Base-by-base conservation (phyloP, 2,888 invertebrate species). In the Venusia cambrica region DNA sequence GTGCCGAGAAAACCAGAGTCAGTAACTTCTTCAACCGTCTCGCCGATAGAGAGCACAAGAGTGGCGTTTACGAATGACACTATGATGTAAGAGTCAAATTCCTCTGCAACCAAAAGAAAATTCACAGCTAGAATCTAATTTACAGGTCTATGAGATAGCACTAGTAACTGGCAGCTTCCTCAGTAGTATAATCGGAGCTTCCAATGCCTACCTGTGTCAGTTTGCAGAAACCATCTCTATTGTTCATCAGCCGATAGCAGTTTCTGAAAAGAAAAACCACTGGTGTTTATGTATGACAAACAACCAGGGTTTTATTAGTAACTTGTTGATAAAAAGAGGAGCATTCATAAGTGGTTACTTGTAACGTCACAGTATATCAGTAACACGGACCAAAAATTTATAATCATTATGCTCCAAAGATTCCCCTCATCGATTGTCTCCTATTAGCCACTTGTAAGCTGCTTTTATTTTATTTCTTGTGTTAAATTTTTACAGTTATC, bases 1-100 rank as follows among this genome's bases (percentile, higher is more conserved):
- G 99, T 99, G 40, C 99, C 99, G 62, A 99, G 89, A 78, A 99
- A 99, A 21, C 99, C 99, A 45, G 99, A 99, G 80, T 99, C 99
- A 0, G 99, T 98, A 10, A 99, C 99, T 93, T 99, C 99, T 83
- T 99, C 99, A n/a, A 99, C 99, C 5, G 99, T 99, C 83, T 99
- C 99, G 54, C 99, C 99, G 73, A 99, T 99, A 59, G 98, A 98
- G 63, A 99, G 90, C 49, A 99, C 99, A 66, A 99, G 91, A 6
- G 99, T 99, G 56, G 99, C 99, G 61, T 91, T 91, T 48, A 98
- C 96, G 93, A 99, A 99, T 28, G 99, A 99, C 62, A 99, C 99
- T 77, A 99, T 97, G 90, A 99, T 99, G 90, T 99, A 99, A 31
- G 99, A 97, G 90, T 99, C 99, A 89, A 90, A 98, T 75, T 96